Percentiles rank a stretch among this genome's conserved stretches.
These are phyloP conservation scores for Melanchra persicariae DNA, from an alignment of 2,888 invertebrate species.

Conservation along the genomic window DNA sequence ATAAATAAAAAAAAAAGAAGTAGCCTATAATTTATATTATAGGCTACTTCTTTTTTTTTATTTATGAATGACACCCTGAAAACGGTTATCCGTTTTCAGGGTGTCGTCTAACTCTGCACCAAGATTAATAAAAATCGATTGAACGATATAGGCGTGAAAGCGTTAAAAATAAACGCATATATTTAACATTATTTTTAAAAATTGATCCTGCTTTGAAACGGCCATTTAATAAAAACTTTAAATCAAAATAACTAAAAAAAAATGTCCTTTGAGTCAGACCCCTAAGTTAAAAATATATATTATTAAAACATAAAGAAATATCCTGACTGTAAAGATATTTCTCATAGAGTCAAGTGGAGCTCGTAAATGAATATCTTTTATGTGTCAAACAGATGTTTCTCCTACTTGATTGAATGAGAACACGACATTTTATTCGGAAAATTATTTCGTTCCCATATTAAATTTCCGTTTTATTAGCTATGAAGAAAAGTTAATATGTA, in stretches of 20 bases:
- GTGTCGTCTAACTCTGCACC: no score
- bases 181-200: no score
- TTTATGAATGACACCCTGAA: no score
- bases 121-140: no score
- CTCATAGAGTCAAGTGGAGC: conserved; percentile 20
- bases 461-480: conserved; percentile 51
- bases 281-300: not conserved
- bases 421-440: conserved; percentile 43
- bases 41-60: no score
- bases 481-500: conserved; percentile 33
- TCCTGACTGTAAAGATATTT: conserved; percentile 40
- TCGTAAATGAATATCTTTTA: conserved; percentile 54
- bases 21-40: no score
- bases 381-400: conserved; percentile 49
- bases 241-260: not conserved
- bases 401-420: conserved; percentile 53
- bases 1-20: no score
- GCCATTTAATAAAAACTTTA: no score
- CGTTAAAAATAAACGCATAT: no score
- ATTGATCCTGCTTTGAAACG: no score
- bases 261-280: not conserved
- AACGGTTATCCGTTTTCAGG: no score
- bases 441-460: conserved; percentile 50
- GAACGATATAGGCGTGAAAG: no score
- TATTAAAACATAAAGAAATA: conserved; percentile 26